These are phyloP conservation scores for Trypoxylus dichotomus DNA, from an alignment of 1,140 invertebrate genomes.

Conservation along the genomic window DNA sequence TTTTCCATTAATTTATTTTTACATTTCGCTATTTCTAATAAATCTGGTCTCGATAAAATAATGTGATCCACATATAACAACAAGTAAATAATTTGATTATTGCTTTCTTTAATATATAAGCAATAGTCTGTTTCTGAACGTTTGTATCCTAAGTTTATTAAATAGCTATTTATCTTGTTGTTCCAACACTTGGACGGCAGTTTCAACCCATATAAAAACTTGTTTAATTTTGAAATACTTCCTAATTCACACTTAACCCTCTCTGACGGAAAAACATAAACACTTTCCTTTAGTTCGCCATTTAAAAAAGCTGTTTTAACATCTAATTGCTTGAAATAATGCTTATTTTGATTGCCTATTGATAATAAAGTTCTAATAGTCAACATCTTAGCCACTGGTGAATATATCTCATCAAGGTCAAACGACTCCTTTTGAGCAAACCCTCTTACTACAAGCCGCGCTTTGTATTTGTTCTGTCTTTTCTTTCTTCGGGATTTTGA, in stretches of 20 bases:
- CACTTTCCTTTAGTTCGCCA: conserved; percentile 51
- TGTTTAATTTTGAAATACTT: conserved; percentile 26
- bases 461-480: conserved; percentile 44
- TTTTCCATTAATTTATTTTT: conserved; percentile 32
- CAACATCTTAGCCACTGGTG: conserved; percentile 48
- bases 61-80: conserved; percentile 37
- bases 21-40: conserved; percentile 23
- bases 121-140: conserved; percentile 3
- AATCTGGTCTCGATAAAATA: conserved; percentile 29
- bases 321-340: conserved; percentile 51
- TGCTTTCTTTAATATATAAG: neutral
- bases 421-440: conserved; percentile 49
- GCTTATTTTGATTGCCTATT: conserved; percentile 47
- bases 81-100: conserved; percentile 30
- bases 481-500: neutral
- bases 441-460: conserved; percentile 54
- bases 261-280: conserved; percentile 51
- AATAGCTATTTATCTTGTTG: conserved; percentile 29
- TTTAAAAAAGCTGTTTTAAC: conserved; percentile 54
- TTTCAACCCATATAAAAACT: conserved; percentile 33
- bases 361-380: conserved; percentile 51
- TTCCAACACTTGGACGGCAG: conserved; percentile 29
- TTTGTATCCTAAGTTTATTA: conserved; percentile 31
- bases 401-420: conserved; percentile 53
- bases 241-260: conserved; percentile 31